Percentiles rank a stretch among this genome's conserved stretches.
These are phyloP conservation scores for Gonocerus acuteangulatus DNA, from an alignment of 2,888 invertebrate genomes.

Conservation along the genomic window DNA sequence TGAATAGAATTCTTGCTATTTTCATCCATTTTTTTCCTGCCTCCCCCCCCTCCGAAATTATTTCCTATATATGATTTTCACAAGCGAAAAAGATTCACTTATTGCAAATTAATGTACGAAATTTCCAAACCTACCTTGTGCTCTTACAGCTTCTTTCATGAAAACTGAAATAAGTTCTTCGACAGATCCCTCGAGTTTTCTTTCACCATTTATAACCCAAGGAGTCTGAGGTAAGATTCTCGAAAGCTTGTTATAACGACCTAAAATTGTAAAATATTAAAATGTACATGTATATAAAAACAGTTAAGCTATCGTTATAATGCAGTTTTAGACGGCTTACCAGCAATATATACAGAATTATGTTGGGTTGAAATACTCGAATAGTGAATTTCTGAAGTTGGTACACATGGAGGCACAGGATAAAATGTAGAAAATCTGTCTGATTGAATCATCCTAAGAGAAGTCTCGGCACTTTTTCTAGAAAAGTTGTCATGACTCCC, in stretches of 20 bases:
- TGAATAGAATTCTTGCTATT: no score
- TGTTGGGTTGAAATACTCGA: slow-evolving; percentile 51
- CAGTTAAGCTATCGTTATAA: no score
- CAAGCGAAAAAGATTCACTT: no score
- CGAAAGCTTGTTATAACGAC: slow-evolving; percentile 76
- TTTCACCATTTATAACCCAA: slow-evolving; percentile 75
- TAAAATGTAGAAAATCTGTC: slow-evolving; percentile 49
- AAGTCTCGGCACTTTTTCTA: slow-evolving; percentile 56
- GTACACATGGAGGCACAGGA: slow-evolving; percentile 49
- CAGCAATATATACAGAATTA: slow-evolving; percentile 57
- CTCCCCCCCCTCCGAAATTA: no score
- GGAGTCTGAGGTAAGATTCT: slow-evolving; percentile 86
- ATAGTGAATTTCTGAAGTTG: slow-evolving; percentile 45
- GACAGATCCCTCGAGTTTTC: slow-evolving; percentile 77
- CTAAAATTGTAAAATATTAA: slow-evolving; percentile 41
- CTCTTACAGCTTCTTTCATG: slow-evolving; percentile 54
- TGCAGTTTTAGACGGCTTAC: no score
- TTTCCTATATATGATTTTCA: no score
- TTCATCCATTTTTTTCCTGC: no score
- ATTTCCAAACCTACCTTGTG: no score
- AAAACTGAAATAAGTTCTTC: slow-evolving; percentile 76
- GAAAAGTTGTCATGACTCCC: slow-evolving; percentile 53
- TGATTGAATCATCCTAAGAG: slow-evolving; percentile 47
- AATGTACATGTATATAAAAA: neutral
- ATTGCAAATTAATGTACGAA: no score